Conservation (phyloP, 2,113 vertebrate species). For the Phyllostomus hastatus region DNA sequence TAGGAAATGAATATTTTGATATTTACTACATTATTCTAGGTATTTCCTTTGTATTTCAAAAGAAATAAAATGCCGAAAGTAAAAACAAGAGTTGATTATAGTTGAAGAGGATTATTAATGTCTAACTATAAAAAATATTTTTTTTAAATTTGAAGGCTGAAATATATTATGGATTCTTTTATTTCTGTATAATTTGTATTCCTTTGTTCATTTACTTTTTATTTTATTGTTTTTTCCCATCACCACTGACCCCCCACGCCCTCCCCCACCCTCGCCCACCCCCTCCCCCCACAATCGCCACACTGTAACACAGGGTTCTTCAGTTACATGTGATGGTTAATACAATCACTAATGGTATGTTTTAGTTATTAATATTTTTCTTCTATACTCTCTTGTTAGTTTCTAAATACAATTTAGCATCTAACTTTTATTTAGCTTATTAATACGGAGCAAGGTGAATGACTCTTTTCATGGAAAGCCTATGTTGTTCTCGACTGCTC, state of each 20-base stretch:
- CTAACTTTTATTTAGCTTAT: slow-evolving; percentile 31
- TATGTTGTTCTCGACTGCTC: background rate
- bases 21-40: background rate
- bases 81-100: background rate
- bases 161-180: background rate
- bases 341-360: background rate
- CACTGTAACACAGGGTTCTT: background rate
- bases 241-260: too few relatives aligned
- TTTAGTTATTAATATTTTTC: slow-evolving; percentile 10
- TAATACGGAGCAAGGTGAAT: background rate
- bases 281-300: background rate
- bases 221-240: too few relatives aligned
- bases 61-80: background rate
- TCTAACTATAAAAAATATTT: background rate
- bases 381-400: background rate
- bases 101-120: background rate
- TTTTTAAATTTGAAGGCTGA: slow-evolving; percentile 26
- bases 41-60: background rate
- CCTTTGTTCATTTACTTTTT: background rate
- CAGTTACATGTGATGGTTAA: background rate
- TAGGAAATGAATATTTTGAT: background rate
- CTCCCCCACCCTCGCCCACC: too few relatives aligned
- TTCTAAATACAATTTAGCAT: slow-evolving; percentile 44
- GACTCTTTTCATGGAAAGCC: slow-evolving; percentile 2
- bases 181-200: background rate